Conservation (phyloP, 2,888 invertebrate species). For the Pomacea canaliculata region DNA sequence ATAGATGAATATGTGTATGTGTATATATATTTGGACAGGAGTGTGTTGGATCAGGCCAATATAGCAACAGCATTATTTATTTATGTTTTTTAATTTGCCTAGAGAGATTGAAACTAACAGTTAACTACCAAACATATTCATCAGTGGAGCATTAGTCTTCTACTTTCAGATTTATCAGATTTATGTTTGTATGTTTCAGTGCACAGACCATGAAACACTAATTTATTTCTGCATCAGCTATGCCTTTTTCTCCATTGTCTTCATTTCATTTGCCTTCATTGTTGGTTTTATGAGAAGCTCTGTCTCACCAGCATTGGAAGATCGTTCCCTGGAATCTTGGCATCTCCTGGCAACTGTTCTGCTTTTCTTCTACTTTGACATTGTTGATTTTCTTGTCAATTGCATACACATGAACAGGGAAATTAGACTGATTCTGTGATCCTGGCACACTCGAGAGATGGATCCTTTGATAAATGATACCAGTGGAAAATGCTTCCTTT, state of each 20-base stretch:
- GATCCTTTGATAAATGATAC: too few species aligned
- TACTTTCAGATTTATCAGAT: too few species aligned
- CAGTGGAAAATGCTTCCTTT: too few species aligned
- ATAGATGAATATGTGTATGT: too few species aligned
- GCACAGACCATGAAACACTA: constrained; percentile 55
- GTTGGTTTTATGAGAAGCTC: constrained; percentile 47
- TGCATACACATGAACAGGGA: constrained; percentile 61
- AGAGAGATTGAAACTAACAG: too few species aligned
- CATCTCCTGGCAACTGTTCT: constrained; percentile 61
- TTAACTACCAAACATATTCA: too few species aligned
- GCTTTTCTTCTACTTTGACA: constrained; percentile 59
- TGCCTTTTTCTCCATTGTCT: constrained; percentile 60
- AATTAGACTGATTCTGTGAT: constrained; percentile 44
- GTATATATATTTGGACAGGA: too few species aligned
- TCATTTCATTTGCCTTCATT: constrained; percentile 51
- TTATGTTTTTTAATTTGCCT: too few species aligned
- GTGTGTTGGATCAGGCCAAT: too few species aligned
- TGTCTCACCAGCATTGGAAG: constrained; percentile 43
- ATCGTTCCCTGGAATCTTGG: constrained; percentile 43
- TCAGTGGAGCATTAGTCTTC: too few species aligned
- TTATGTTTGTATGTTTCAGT: constrained; percentile 20
- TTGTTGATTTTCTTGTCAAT: constrained; percentile 64
- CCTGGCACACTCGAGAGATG: neutral
- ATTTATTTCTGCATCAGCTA: constrained; percentile 65
- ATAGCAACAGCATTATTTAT: too few species aligned